Percentiles rank a stretch among this genome's conserved stretches.
phyloP scores from a whole-genome alignment of 2,113 vertebrate genomes.

The Seriola rivoliana region DNA sequence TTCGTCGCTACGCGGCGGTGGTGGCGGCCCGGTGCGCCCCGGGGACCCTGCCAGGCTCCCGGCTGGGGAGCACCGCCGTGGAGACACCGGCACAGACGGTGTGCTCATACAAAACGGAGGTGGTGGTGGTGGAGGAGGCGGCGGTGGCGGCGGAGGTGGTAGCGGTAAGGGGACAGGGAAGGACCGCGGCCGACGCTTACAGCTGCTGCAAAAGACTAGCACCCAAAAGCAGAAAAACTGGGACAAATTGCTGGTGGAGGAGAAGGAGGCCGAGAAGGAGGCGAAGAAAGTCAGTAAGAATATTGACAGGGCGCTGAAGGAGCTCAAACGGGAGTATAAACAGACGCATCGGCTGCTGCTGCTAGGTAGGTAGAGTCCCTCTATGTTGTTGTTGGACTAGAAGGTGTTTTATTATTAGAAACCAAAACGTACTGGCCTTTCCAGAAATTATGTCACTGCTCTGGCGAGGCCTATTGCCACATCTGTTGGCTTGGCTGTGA shows the following conservation, averaged over 20 bases:
- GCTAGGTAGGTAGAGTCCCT: slow-evolving; percentile 87
- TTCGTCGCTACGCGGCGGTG: slow-evolving; percentile 75
- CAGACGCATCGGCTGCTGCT: slow-evolving; percentile 95
- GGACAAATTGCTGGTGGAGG: slow-evolving; percentile 91
- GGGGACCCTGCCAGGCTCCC: slow-evolving; percentile 82
- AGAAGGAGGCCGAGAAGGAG: slow-evolving; percentile 94
- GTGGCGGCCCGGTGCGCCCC: slow-evolving; percentile 76
- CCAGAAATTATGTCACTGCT: slow-evolving; percentile 63
- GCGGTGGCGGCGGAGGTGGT: slow-evolving; percentile 61
- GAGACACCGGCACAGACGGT: slow-evolving; percentile 81
- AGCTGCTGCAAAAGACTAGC: slow-evolving; percentile 82
- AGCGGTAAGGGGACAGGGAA: slow-evolving; percentile 77
- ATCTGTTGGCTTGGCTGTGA: slow-evolving; percentile 67
- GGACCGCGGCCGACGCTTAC: slow-evolving; percentile 81
- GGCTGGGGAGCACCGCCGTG: slow-evolving; percentile 79
- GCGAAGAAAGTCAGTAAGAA: slow-evolving; percentile 93
- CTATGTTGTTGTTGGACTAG: slow-evolving; percentile 32
- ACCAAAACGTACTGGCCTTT: slow-evolving; percentile 56
- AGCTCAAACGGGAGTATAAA: slow-evolving; percentile 94
- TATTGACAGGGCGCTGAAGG: slow-evolving; percentile 92
- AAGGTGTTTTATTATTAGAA: slow-evolving; percentile 63
- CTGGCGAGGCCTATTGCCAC: slow-evolving; percentile 66
- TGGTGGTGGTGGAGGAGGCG: slow-evolving; percentile 61
- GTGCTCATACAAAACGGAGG: slow-evolving; percentile 86
- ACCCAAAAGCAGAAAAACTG: slow-evolving; percentile 88